Base-by-base conservation (phyloP, 2,113 vertebrate species). In the Coreoperca whiteheadi region DNA sequence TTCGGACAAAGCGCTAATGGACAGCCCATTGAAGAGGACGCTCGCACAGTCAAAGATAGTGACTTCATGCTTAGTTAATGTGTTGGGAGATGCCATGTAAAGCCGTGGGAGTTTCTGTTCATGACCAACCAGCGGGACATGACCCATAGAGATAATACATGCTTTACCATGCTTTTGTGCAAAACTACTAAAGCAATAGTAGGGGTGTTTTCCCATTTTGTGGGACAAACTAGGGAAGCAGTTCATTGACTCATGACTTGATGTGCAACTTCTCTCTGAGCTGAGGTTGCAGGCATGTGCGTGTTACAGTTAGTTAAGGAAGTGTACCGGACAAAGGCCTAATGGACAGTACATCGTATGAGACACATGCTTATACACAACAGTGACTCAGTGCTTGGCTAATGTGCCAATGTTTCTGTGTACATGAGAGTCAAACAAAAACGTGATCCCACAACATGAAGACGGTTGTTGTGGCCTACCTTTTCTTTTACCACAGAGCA, bases 1-100 rank as follows among this genome's bases (percentile, higher is more conserved):
- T 28, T 70, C 28, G 37, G 77, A 92, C 88, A 88, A 90, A 92
- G 84, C 77, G 30, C 76, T 90, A 87, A 89, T 89, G 87, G 90
- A 87, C 39, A 1, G 57, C 75, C 75, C 54, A 68, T 41, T 79
- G 70, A 87, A 80, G 57, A 75, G 67, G 77, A 73, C 1, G 6
- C 67, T 46, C 32, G 37, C 54, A 41, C 60, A 63, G 76, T 82
- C 64, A 68, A 77, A 77, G 50, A 82, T n/a, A 30, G 68, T 76
- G 82, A 85, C 83, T 86, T 79, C 75, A 86, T 77, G 74, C 85
- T 77, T 74, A 63, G 56, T 79, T 87, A 86, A 88, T 88, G 63
- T 76, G 68, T 67, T 61, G 23, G 74, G 73, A 77, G 54, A 79
- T 43, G 16, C 41, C 64, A 60, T 54, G 32, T 46, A 34, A 51